A percentile compares a stretch with the other conserved stretches of the same genome.
Evolutionary conservation across 1,140 invertebrate genomes (phyloP).

Genomic region (Caenorhabditis elegans): WBcel235 BX284606.5:3541001-3541500

Average conservation of each 20-base stretch:
- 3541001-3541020: neutral
- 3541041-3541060: neutral
- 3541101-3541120: neutral
- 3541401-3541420: neutral
- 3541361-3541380: no score
- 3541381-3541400: slow-evolving; percentile 9
- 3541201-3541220: neutral
- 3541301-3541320: no score
- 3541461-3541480: neutral
- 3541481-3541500: neutral
- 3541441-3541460: neutral
- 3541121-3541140: neutral
- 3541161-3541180: neutral
- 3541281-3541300: no score
- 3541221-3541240: slow-evolving; percentile 9
- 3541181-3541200: slow-evolving; percentile 4
- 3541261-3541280: no score
- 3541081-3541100: neutral
- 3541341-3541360: neutral
- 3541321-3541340: neutral
- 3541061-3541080: neutral
- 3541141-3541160: neutral
- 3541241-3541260: neutral
- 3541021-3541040: neutral
- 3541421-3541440: neutral